Percentiles rank a stretch among this genome's conserved stretches.
phyloP scores from a whole-genome alignment of 2,113 vertebrate species.

The Tapirus terrestris region DNA sequence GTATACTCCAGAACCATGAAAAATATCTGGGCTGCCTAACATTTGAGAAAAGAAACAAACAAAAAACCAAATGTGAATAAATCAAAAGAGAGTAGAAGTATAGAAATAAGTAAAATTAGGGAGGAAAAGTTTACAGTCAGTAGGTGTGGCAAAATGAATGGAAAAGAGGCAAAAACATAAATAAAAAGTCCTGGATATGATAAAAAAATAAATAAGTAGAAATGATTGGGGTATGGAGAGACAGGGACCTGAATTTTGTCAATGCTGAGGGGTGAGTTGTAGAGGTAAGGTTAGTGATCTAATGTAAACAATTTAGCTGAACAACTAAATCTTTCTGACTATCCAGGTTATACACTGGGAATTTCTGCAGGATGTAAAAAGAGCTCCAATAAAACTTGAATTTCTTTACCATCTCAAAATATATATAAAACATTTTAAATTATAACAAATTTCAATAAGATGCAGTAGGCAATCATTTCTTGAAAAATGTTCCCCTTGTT shows the following conservation, averaged over 20 bases:
- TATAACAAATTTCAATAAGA: neutral
- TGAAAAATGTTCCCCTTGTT: conserved; percentile 14
- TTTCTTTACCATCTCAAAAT: neutral
- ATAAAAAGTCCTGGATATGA: neutral
- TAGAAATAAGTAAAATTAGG: neutral
- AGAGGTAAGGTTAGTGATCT: neutral
- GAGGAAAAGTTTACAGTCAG: neutral
- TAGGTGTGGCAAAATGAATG: neutral
- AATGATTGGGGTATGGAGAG: neutral
- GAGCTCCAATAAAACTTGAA: neutral
- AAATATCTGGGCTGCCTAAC: neutral
- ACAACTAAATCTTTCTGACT: neutral
- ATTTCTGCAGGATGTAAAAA: neutral
- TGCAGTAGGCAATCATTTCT: neutral
- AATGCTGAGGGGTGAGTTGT: neutral
- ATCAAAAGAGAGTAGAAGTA: neutral
- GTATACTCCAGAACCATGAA: neutral
- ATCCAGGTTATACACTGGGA: neutral
- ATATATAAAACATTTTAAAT: neutral
- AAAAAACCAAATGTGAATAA: neutral
- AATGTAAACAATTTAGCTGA: neutral
- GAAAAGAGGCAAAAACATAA: neutral
- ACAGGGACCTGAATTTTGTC: neutral
- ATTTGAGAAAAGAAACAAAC: neutral
- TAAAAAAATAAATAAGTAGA: neutral